Evolutionary conservation across 2,888 invertebrate genomes (phyloP), one percentile per base, ranked within the genome.

Genomic region (Acheta domesticus): DNA sequence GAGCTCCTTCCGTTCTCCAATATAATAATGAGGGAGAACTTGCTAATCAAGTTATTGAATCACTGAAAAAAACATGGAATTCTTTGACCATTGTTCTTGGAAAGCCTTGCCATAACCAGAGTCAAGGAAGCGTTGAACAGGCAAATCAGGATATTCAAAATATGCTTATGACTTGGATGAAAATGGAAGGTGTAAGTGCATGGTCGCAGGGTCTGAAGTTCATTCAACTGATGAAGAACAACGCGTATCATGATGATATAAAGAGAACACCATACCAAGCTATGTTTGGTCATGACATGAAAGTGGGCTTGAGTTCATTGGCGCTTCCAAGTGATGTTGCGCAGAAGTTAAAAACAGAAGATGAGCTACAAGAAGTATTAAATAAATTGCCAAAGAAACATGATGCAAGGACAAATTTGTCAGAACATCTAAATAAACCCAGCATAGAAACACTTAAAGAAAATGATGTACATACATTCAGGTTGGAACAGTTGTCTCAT

Each of bases 221-320:
- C 83, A 83, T 87, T 36, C 87, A 87, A 82, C 83, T 86, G 79
- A 85, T 85, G 85, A 87, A 87, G 84, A 87, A 87, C 81, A 82
- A 83, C 82, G 85, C 85, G 23, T 82, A 83, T 82, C 86, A 87
- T 82, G 48, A 82, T 76, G 86, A 85, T 75, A 87, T 87, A 77
- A 84, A 84, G 49, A 82, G 83, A 79, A 83, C 83, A 78, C 85
- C 85, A 49, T 86, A 85, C 82, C 83, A 86, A 83, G 86, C 86
- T 11, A 84, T 86, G 84, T 86, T 86, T 83, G 85, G 85, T 48
- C 36, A 11, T 75, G 8, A n/a, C 23, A 49, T 21, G 23, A 74
- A 76, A 76, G 76, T 76, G 12, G 48, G 76, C 12, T 76, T 62
- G 62, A 19, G 16, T 62, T 62, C 14, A 36, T 36, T 36, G 5